Base-by-base conservation (phyloP, 2,797 vertebrate species). In the Pristis pectinata region DNA sequence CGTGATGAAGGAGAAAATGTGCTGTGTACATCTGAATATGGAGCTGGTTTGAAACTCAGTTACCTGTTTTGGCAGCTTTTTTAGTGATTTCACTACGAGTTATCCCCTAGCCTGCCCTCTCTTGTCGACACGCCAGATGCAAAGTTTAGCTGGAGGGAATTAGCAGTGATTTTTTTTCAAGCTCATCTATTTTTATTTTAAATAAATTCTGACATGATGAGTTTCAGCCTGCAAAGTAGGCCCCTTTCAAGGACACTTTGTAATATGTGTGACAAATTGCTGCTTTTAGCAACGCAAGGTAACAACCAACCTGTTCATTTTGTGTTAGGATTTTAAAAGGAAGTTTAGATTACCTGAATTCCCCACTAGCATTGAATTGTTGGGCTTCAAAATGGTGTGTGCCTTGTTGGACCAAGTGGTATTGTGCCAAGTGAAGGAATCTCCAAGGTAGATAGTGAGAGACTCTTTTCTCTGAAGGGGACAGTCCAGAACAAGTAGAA, bases 111-210 rank as follows among this genome's bases (percentile, higher is more conserved):
- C 53, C 11, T 70, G 41, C 22, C n/a, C 67, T 72, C 64, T 67
- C 67, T 44, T 70, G 22, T 93, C 37, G 44, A 27, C 41, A 27
- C 11, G 30, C 61, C n/a, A 93, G 56, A n/a, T 91, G 59, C 8
- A 44, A 44, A 44, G 27, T 72, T 67, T 44, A 93, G 61, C 61
- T 93, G n/a, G 67, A 93, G 37, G 37, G 41, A 93, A 72, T 61
- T 61, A 0, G 13, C 61, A 67, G 61, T 9, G 37, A 44, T 44
- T 92, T 91, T 89, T 67, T 91, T 70, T 37, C n/a, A 70, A n/a
- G 89, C 89, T 92, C 61, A 70, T 64, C 59, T 67, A 41, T 92
- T 92, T 92, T 92, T 67, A 70, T 70, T 93, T 64, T 93, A 64
- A 64, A 93, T 44, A 44, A 93, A 27, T 93, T 93, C 61, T 70